These are phyloP conservation scores for Danio rerio DNA, from an alignment of 2,113 vertebrate species.

Conservation along the genomic window DNA sequence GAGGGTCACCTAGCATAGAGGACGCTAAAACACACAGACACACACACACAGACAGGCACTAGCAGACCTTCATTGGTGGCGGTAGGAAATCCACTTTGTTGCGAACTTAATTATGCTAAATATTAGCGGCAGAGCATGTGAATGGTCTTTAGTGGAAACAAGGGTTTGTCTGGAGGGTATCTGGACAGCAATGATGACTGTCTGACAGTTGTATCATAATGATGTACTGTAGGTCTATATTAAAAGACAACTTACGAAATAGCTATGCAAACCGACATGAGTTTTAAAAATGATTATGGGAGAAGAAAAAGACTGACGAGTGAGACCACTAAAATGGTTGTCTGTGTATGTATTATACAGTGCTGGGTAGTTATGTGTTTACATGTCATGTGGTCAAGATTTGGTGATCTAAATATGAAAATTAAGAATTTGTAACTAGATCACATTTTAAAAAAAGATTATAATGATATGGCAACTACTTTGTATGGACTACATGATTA, in stretches of 20 bases:
- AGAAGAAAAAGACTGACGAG: too few species aligned
- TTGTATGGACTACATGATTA: too few species aligned
- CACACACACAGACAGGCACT: not conserved
- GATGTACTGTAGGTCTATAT: not conserved
- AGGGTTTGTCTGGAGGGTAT: not conserved
- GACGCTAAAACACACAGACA: constrained; percentile 28
- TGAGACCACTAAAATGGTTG: too few species aligned
- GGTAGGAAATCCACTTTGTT: constrained; percentile 48
- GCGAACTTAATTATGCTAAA: constrained; percentile 38
- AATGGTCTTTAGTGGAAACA: not conserved
- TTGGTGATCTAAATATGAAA: too few species aligned
- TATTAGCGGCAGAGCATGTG: constrained; percentile 20
- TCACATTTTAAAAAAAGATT: too few species aligned
- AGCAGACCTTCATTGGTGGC: constrained; percentile 12
- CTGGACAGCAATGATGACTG: not conserved
- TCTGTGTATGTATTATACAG: too few species aligned
- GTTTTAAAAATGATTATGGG: too few species aligned
- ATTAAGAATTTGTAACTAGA: too few species aligned
- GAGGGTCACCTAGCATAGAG: constrained; percentile 45
- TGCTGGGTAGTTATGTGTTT: too few species aligned
- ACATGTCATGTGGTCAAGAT: too few species aligned
- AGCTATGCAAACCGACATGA: too few species aligned
- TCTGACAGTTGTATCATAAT: not conserved
- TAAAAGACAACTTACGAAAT: not conserved
- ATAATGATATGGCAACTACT: too few species aligned